Percentiles rank a stretch among this genome's conserved stretches.
These are phyloP conservation scores for Enoplosus armatus DNA, from an alignment of 2,797 vertebrate genomes.

Conservation along the genomic window DNA sequence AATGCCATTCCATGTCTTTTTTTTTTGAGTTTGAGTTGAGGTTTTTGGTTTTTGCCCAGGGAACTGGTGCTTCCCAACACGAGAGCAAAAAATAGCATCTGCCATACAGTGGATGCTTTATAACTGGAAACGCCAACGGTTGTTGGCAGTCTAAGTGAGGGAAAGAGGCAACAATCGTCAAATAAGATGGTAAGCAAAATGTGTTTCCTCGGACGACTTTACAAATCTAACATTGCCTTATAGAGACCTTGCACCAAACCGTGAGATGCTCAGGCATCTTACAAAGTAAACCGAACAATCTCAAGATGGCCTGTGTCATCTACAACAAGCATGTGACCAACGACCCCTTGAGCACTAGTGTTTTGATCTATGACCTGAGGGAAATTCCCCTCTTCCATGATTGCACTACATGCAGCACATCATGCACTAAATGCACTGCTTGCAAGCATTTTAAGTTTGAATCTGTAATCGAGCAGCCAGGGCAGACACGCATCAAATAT, in stretches of 20 bases:
- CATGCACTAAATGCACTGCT: background rate
- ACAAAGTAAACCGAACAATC: background rate
- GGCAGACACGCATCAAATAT: slow-evolving; percentile 16
- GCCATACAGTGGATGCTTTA: slow-evolving; percentile 42
- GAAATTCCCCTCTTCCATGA: background rate
- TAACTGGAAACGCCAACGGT: slow-evolving; percentile 21
- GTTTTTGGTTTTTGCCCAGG: slow-evolving; percentile 46
- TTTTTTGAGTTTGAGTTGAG: background rate
- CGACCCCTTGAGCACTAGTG: background rate
- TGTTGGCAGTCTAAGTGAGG: background rate
- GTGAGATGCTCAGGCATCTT: background rate
- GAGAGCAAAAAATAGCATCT: slow-evolving; percentile 57
- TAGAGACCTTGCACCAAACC: background rate
- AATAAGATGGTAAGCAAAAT: background rate
- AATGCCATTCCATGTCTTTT: slow-evolving; percentile 61
- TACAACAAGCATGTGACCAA: slow-evolving; percentile 20
- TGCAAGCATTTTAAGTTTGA: slow-evolving; percentile 1
- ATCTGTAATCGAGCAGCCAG: background rate
- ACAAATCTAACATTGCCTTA: background rate
- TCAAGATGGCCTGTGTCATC: slow-evolving; percentile 3
- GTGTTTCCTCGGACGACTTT: background rate
- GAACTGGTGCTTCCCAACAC: slow-evolving; percentile 61
- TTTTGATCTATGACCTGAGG: background rate
- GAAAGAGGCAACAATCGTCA: background rate
- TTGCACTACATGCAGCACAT: background rate